Conservation (phyloP, 37 sponge, comb jelly and placozoan genomes). For the Crambe crambe region DNA sequence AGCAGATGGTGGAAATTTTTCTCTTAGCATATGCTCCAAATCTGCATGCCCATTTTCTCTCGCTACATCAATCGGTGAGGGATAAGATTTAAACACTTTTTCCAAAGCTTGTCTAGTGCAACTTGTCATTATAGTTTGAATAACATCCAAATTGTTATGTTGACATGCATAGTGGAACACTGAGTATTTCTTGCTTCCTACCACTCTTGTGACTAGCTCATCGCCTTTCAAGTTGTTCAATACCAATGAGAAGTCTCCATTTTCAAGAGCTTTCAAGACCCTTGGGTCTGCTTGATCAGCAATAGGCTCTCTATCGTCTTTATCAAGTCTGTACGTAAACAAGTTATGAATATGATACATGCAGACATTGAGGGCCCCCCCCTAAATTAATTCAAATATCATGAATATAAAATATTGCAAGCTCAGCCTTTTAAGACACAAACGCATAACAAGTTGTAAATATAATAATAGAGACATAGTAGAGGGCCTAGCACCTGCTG, state of each 20-base stretch:
- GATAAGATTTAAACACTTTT: background rate
- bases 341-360: too few species aligned
- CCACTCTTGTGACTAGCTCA: background rate
- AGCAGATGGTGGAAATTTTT: background rate
- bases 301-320: background rate
- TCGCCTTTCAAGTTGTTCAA: background rate
- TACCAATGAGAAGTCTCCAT: background rate
- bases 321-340: background rate
- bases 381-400: too few species aligned
- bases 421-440: too few species aligned
- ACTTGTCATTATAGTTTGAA: background rate
- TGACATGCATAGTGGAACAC: constrained; percentile 11
- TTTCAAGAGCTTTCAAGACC: background rate
- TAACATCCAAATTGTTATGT: background rate
- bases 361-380: too few species aligned
- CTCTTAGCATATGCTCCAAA: background rate
- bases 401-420: too few species aligned
- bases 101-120: background rate
- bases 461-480: too few species aligned
- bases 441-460: too few species aligned
- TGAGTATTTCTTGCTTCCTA: background rate
- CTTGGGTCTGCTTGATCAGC: background rate
- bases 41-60: background rate
- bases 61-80: constrained; percentile 1
- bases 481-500: too few species aligned